Evolutionary conservation across 2,888 invertebrate species (phyloP).

Genomic region (Chymomyza amoena): DNA sequence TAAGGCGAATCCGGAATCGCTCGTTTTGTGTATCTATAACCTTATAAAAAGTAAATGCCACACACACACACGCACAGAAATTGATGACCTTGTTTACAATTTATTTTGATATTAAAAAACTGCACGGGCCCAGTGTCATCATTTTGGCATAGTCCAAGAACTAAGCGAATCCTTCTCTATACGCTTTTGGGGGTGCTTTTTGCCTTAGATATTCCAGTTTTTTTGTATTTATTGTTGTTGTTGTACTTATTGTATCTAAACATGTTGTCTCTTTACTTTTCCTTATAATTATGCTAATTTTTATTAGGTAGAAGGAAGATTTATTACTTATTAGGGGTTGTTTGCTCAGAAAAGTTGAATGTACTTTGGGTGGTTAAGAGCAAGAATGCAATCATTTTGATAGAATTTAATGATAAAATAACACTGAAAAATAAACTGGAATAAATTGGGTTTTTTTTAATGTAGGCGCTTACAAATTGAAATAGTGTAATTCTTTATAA

Average conservation of each 20-base stretch:
- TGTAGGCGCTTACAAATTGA: background rate
- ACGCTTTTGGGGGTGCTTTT: constrained; percentile 47
- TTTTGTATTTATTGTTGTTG: constrained; percentile 14
- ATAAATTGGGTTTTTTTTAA: background rate
- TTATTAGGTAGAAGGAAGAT: constrained; percentile 8
- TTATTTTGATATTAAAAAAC: constrained; percentile 70
- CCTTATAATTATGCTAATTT: constrained; percentile 48
- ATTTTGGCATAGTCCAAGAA: constrained; percentile 1
- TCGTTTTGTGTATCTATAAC: constrained; percentile 41
- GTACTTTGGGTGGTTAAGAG: constrained; percentile 25
- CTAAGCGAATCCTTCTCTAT: constrained; percentile 28
- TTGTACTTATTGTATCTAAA: constrained; percentile 24
- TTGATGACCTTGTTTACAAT: constrained; percentile 68
- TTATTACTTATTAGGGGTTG: constrained; percentile 11
- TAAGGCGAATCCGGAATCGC: background rate
- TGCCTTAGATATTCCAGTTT: constrained; percentile 26
- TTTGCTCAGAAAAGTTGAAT: constrained; percentile 36
- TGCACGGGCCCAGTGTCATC: constrained; percentile 25
- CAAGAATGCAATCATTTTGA: background rate
- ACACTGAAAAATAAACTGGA: background rate
- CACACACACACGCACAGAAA: constrained; percentile 25
- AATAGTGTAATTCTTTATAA: background rate
- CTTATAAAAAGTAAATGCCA: constrained; percentile 24
- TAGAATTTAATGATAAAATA: background rate
- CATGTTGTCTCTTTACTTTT: constrained; percentile 38